Conservation (phyloP, 2,888 invertebrate species). For the Aspidiotus rigidus region DNA sequence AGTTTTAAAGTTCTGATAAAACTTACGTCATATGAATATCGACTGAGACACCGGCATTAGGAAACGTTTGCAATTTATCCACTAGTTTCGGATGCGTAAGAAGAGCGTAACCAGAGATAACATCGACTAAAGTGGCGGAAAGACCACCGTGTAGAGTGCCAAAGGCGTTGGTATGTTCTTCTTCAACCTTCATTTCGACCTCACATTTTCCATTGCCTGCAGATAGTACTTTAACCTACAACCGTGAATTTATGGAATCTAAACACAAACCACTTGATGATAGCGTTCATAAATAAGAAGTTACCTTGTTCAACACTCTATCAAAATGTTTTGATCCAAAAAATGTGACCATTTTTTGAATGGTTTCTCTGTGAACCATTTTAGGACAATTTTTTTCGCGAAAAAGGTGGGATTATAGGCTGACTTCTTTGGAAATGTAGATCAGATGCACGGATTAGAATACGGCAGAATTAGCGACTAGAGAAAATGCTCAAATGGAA, state of each 20-base stretch:
- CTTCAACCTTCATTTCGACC: slow-evolving; percentile 64
- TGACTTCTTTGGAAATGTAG: too few relatives aligned
- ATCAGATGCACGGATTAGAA: too few relatives aligned
- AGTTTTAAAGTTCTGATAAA: background rate
- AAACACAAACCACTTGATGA: too few relatives aligned
- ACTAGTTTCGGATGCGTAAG: slow-evolving; percentile 47
- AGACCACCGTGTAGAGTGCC: slow-evolving; percentile 80
- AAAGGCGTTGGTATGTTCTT: slow-evolving; percentile 61
- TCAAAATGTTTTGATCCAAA: slow-evolving; percentile 21
- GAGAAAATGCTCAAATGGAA: too few relatives aligned
- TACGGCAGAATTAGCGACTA: too few relatives aligned
- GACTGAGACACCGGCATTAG: slow-evolving; percentile 37
- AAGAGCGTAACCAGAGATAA: slow-evolving; percentile 3
- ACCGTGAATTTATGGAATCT: too few relatives aligned
- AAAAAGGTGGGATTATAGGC: too few relatives aligned
- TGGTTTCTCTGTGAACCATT: slow-evolving; percentile 21
- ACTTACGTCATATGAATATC: slow-evolving; percentile 38
- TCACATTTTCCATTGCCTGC: slow-evolving; percentile 63
- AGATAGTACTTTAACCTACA: slow-evolving; percentile 46
- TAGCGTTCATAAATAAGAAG: too few relatives aligned
- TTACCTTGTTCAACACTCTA: slow-evolving; percentile 12
- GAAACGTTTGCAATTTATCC: slow-evolving; percentile 7
- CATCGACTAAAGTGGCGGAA: slow-evolving; percentile 44
- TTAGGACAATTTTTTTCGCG: too few relatives aligned
- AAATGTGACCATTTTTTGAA: slow-evolving; percentile 22